A percentile compares a stretch with the other conserved stretches of the same genome.
These are phyloP conservation scores for Notamacropus eugenii DNA, from an alignment of 2,797 vertebrate genomes.

Conservation along the genomic window DNA sequence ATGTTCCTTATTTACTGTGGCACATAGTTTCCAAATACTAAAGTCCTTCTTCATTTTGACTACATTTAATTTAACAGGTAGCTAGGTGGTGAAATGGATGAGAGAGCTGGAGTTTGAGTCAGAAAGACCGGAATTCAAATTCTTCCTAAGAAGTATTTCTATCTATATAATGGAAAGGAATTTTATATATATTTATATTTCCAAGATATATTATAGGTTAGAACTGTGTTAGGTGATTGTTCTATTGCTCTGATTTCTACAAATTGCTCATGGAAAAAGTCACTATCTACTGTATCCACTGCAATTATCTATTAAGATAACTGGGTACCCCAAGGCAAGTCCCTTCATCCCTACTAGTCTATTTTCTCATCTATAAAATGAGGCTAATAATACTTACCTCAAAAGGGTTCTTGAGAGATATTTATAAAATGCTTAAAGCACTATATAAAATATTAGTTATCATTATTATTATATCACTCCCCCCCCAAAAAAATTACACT, in stretches of 20 bases:
- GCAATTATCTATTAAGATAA: not conserved
- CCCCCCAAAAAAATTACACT: not conserved
- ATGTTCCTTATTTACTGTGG: not conserved
- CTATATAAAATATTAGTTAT: not conserved
- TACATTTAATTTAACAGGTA: not conserved
- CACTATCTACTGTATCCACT: not conserved
- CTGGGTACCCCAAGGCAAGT: not conserved
- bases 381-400: not conserved
- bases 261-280: not conserved
- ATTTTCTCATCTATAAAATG: not conserved
- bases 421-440: not conserved
- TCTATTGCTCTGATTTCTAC: not conserved
- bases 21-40: not conserved
- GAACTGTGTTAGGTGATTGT: not conserved
- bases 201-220: accelerated
- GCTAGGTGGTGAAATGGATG: not conserved
- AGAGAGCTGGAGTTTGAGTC: not conserved
- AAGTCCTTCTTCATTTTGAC: not conserved
- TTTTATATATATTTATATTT: accelerated
- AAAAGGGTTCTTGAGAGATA: not conserved
- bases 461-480: not conserved
- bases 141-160: not conserved
- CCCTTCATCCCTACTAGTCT: not conserved
- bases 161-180: not conserved
- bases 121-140: not conserved